Evolutionary conservation across 1,140 invertebrate species (phyloP).

Genomic region (honey bee (Apis mellifera)): DNA sequence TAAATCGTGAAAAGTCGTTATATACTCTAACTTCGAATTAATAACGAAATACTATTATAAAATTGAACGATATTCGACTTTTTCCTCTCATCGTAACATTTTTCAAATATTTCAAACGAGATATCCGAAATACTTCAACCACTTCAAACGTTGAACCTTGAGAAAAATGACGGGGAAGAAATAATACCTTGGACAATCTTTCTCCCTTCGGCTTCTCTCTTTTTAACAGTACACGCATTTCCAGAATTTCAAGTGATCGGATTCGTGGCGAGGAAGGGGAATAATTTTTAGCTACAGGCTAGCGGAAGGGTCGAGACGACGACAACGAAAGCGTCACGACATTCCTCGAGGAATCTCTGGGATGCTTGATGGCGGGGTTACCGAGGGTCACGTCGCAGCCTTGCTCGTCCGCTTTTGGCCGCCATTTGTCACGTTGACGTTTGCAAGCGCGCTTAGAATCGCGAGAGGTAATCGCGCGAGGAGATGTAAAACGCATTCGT

Average conservation of each 20-base stretch:
- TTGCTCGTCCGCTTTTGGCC: conserved; percentile 60
- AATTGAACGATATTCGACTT: no score
- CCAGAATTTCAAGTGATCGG: neutral
- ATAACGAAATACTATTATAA: no score
- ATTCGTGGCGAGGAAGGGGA: conserved; percentile 21
- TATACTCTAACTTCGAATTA: no score
- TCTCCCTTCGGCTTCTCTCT: neutral
- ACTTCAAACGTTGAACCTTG: no score
- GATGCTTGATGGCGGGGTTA: conserved; percentile 48
- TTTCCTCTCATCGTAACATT: no score
- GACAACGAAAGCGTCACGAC: conserved; percentile 40
- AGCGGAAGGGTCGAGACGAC: conserved; percentile 7
- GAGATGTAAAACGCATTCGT: conserved; percentile 75
- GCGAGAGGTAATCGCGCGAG: conserved; percentile 61
- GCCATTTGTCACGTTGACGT: conserved; percentile 71
- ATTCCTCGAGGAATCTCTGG: conserved; percentile 45
- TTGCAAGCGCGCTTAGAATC: conserved; percentile 68
- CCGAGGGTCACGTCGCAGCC: conserved; percentile 59
- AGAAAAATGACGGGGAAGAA: neutral
- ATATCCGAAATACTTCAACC: no score
- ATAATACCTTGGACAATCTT: neutral
- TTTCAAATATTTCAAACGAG: no score
- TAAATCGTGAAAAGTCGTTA: no score
- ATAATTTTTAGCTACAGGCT: conserved; percentile 47
- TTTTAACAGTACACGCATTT: neutral